A percentile compares a stretch with the other conserved stretches of the same genome.
phyloP scores from a whole-genome alignment of 2,113 vertebrate genomes.

The Piprites chloris region DNA sequence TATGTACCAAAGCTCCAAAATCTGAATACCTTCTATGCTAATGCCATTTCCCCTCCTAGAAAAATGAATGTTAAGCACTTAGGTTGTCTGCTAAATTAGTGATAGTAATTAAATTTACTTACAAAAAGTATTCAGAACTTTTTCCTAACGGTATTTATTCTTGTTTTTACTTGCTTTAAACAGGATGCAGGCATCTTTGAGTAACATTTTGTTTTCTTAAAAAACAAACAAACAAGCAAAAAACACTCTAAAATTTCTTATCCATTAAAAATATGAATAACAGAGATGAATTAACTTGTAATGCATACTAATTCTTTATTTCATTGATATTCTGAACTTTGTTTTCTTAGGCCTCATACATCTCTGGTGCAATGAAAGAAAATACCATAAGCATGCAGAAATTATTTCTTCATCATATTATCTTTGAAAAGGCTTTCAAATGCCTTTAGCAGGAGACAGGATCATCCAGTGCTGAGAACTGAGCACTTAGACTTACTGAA shows the following conservation, averaged over 20 bases:
- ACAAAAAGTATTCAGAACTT: neutral
- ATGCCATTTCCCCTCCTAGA: neutral
- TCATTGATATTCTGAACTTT: neutral
- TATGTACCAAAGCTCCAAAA: conserved; percentile 29
- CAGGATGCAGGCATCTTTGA: neutral
- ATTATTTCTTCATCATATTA: neutral
- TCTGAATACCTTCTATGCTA: neutral
- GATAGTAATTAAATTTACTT: neutral
- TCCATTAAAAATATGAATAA: neutral
- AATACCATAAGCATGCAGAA: neutral
- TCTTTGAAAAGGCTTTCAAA: neutral
- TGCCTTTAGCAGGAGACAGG: neutral
- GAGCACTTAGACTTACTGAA: neutral
- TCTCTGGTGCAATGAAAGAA: neutral
- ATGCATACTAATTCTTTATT: neutral
- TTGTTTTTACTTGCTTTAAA: conserved; percentile 1
- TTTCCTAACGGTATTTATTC: neutral
- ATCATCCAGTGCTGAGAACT: neutral
- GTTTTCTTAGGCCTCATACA: neutral
- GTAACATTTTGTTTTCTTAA: neutral
- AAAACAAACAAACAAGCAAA: neutral
- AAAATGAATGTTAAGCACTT: neutral
- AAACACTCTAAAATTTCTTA: neutral
- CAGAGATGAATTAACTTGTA: neutral
- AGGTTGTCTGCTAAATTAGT: neutral